phyloP scores from a whole-genome alignment of 2,888 invertebrate genomes.

The Trachelus troglodyta region DNA sequence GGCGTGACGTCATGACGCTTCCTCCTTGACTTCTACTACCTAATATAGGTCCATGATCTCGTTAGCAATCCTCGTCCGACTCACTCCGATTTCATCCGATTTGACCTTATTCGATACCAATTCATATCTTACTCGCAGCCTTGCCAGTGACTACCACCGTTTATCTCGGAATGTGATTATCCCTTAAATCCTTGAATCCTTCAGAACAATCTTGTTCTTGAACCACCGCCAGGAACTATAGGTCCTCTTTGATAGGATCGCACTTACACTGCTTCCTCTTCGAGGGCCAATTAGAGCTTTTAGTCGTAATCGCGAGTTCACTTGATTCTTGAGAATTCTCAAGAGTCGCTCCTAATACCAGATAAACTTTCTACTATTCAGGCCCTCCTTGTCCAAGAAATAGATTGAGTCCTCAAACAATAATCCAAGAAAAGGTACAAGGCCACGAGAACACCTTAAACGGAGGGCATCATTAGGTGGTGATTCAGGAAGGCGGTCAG shows the following conservation, averaged over 20 bases:
- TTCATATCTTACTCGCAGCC: conserved; percentile 14
- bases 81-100: background rate
- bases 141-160: conserved; percentile 21
- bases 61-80: background rate
- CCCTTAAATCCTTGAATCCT: background rate
- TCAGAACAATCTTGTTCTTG: background rate
- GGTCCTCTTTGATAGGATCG: background rate
- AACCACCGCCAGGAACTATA: background rate
- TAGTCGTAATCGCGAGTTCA: background rate
- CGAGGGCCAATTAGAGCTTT: background rate
- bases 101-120: background rate
- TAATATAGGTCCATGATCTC: background rate
- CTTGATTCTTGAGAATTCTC: background rate
- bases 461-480: no score
- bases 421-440: background rate
- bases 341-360: background rate
- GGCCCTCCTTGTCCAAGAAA: background rate
- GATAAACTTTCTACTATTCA: background rate
- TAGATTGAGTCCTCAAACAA: background rate
- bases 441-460: background rate
- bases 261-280: background rate
- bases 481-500: background rate
- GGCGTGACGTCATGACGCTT: background rate
- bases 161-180: background rate
- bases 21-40: background rate